Evolutionary conservation across 2,113 vertebrate species (phyloP).

Genomic region (Rhipidura dahli): DNA sequence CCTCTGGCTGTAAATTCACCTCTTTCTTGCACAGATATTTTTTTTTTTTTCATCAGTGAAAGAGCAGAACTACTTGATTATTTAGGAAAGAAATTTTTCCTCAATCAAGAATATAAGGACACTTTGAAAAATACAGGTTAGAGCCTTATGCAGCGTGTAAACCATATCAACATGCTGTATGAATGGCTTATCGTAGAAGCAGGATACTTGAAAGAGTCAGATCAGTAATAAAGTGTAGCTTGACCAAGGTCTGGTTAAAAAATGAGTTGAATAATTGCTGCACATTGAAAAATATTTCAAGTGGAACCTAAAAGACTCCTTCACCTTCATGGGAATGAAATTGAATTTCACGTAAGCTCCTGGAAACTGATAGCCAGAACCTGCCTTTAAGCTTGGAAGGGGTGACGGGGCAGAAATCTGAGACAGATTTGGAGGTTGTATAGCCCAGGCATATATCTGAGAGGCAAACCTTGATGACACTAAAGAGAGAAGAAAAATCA

Average conservation of each 20-base stretch:
- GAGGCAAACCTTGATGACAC: background rate
- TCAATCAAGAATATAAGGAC: background rate
- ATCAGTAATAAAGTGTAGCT: background rate
- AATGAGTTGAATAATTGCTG: background rate
- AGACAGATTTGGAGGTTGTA: background rate
- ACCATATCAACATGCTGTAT: rapidly evolving
- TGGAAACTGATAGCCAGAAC: background rate
- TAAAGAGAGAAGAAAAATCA: background rate
- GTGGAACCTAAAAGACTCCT: background rate
- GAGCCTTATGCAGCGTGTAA: background rate
- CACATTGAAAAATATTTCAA: background rate
- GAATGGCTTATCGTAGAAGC: background rate
- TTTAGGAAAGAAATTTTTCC: background rate
- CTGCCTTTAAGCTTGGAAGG: background rate
- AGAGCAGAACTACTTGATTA: background rate
- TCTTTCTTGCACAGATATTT: background rate
- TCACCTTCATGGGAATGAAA: background rate
- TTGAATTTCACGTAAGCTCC: background rate
- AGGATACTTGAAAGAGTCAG: background rate
- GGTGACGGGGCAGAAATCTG: background rate
- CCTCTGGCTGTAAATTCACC: background rate
- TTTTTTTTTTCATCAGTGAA: background rate
- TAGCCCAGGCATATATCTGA: background rate
- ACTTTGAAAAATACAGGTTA: background rate
- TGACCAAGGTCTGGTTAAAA: background rate